Evolutionary conservation across 2,797 vertebrate genomes (phyloP).

Genomic region (Diceros bicornis): DNA sequence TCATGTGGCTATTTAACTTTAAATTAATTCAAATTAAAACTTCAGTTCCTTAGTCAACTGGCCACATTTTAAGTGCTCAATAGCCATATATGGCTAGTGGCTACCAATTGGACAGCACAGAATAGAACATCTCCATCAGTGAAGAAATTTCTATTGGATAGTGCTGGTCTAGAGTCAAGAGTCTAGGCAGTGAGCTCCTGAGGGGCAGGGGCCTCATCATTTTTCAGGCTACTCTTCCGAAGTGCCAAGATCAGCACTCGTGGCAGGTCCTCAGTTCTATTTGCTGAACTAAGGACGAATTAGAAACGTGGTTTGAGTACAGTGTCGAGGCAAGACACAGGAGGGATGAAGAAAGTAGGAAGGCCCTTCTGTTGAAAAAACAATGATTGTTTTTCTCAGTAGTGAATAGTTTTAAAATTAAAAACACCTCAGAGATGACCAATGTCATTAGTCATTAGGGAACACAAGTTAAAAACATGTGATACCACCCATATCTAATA

Average conservation of each 20-base stretch:
- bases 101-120: not conserved
- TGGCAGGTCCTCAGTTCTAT: not conserved
- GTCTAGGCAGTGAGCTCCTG: not conserved
- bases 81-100: not conserved
- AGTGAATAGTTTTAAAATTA: not conserved
- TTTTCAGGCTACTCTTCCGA: not conserved
- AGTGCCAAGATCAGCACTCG: not conserved
- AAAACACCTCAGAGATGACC: conserved; percentile 10
- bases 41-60: not conserved
- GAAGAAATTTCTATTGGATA: not conserved
- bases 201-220: not conserved
- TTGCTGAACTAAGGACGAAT: not conserved
- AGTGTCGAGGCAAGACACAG: not conserved
- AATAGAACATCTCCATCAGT: not conserved
- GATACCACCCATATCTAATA: not conserved
- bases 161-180: not conserved
- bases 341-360: not conserved
- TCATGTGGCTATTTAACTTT: not conserved
- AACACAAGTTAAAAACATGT: not conserved
- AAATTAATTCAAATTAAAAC: not conserved
- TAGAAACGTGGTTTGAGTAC: not conserved
- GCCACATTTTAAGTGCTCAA: not conserved
- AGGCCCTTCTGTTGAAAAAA: not conserved
- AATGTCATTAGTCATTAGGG: not conserved
- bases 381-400: not conserved